Evolutionary conservation across 30 jellyfish, hydroid and myxozoan genomes (phyloP).

Genomic region (Sanderia malayensis): DNA sequence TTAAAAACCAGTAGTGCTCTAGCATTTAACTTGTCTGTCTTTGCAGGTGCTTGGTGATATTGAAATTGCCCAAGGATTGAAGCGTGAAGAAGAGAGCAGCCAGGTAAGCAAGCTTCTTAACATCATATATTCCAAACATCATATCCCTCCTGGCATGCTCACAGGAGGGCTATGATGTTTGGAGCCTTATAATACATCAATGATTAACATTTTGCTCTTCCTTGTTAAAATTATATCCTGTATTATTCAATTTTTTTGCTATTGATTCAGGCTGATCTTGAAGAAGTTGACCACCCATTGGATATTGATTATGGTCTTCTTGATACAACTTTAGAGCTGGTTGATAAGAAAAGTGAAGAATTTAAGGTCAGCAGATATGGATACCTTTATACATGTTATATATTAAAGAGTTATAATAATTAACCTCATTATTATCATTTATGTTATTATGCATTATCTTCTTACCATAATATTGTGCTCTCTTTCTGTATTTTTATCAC

Average conservation of each 20-base stretch:
- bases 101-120: conserved; percentile 47
- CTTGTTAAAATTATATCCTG: too few relatives aligned
- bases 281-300: conserved; percentile 79
- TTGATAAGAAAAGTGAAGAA: conserved; percentile 49
- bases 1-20: too few relatives aligned
- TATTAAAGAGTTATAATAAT: too few relatives aligned
- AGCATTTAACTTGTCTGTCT: neutral
- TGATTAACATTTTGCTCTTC: too few relatives aligned
- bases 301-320: conserved; percentile 71
- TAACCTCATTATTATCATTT: too few relatives aligned
- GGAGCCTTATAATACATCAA: too few relatives aligned
- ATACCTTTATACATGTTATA: too few relatives aligned
- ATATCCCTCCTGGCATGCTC: too few relatives aligned
- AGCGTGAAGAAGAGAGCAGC: conserved; percentile 62
- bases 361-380: conserved; percentile 54
- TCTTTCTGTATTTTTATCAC: too few relatives aligned
- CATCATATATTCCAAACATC: too few relatives aligned
- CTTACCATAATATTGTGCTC: neutral
- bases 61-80: conserved; percentile 89
- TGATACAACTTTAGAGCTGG: conserved; percentile 57
- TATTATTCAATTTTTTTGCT: too few relatives aligned
- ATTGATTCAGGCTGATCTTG: conserved; percentile 7
- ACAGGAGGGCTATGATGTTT: too few relatives aligned
- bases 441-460: neutral
- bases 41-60: conserved; percentile 91